These are phyloP conservation scores for Lipophrys pholis DNA, from an alignment of 2,113 vertebrate genomes.

Conservation along the genomic window DNA sequence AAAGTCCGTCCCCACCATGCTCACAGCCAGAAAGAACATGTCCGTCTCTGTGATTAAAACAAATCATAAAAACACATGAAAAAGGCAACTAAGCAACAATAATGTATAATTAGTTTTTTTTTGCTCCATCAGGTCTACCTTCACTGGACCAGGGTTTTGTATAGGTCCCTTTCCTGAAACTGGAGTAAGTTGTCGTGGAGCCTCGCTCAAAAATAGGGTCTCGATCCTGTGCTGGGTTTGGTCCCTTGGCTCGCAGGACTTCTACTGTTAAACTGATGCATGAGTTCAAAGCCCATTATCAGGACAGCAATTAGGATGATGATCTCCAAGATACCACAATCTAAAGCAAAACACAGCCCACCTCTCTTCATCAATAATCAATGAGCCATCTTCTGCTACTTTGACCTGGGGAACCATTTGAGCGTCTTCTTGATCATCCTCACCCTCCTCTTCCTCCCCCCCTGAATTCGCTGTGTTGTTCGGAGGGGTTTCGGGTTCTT, in stretches of 20 bases:
- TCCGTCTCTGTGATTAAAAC: conserved; percentile 89
- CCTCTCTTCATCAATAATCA: conserved; percentile 99
- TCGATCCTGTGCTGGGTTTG: conserved; percentile 89
- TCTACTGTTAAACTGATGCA: conserved; percentile 93
- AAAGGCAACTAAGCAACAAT: neutral
- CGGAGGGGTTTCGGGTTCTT: conserved; percentile 23
- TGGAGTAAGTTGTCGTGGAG: conserved; percentile 97
- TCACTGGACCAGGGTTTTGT: conserved; percentile 94
- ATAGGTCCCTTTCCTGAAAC: conserved; percentile 92
- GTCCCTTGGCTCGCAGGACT: conserved; percentile 91
- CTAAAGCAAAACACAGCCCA: conserved; percentile 54
- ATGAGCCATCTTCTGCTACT: conserved; percentile 96
- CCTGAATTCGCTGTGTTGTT: neutral
- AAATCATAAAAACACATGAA: neutral
- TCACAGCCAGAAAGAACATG: conserved; percentile 98
- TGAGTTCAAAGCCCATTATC: neutral
- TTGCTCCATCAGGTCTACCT: conserved; percentile 76
- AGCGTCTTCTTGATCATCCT: conserved; percentile 77
- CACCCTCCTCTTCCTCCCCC: conserved; percentile 70
- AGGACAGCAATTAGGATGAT: neutral
- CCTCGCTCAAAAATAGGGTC: conserved; percentile 98
- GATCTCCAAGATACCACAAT: neutral
- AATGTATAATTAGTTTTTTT: too few relatives aligned
- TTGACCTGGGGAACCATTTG: conserved; percentile 94
- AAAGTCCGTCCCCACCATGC: conserved; percentile 99